These are phyloP conservation scores for Agrypnia vestita DNA, from an alignment of 1,140 invertebrate genomes.

Conservation along the genomic window DNA sequence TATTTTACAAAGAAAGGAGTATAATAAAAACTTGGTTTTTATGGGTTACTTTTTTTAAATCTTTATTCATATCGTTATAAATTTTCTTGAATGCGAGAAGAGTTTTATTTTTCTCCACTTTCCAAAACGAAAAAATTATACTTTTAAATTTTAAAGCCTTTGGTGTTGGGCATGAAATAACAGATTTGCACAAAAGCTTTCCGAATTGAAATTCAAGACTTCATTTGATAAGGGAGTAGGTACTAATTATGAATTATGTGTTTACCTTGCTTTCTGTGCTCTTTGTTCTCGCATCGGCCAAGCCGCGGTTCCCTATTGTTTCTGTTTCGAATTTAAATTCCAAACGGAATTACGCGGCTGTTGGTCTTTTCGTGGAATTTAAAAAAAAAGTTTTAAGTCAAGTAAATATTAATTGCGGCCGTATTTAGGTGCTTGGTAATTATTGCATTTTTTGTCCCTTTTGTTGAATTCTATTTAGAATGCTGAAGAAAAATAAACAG, in stretches of 20 bases:
- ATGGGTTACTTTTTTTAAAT: no score
- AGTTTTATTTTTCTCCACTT: neutral
- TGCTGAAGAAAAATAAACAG: no score
- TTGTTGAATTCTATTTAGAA: no score
- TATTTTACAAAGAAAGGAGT: no score
- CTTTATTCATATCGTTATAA: neutral
- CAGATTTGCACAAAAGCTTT: slow-evolving; percentile 16
- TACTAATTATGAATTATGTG: slow-evolving; percentile 27
- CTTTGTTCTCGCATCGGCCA: neutral
- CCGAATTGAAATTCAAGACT: slow-evolving; percentile 3
- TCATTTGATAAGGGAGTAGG: slow-evolving; percentile 20
- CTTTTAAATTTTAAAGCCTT: neutral
- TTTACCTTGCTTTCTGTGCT: neutral
- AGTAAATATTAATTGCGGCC: no score
- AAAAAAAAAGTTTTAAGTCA: neutral
- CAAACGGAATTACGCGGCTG: neutral
- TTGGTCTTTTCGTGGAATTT: neutral
- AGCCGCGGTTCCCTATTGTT: neutral
- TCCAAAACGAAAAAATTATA: neutral
- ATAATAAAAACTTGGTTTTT: no score
- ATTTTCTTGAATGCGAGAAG: neutral
- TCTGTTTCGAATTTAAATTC: slow-evolving; percentile 5
- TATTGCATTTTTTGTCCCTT: no score
- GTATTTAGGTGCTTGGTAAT: no score
- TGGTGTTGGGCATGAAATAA: slow-evolving; percentile 9